Base-by-base conservation (phyloP, 2,113 vertebrate species). In the Leptodactylus fuscus region DNA sequence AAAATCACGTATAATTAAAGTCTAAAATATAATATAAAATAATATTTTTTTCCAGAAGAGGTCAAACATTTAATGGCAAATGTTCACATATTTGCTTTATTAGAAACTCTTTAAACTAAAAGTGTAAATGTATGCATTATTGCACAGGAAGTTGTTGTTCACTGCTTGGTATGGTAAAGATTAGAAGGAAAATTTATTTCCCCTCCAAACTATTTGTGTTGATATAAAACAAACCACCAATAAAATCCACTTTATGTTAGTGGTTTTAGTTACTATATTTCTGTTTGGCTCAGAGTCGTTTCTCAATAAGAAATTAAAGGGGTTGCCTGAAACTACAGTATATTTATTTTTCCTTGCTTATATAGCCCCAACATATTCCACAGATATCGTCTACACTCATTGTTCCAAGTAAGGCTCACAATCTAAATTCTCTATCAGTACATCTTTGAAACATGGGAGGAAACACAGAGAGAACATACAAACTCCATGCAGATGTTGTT, bases 171-270 rank as follows among this genome's bases (percentile, higher is more conserved):
- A 38, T 24, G 36, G 20, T 24, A 24, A 60, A 79, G 53, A 53
- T 55, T 78, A 58, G 58, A 78, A 58, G n/a, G 32, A 78, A 34
- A 36, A 58, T 79, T 3, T 41, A 41, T 41, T 60, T 79, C 13
- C 20, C 0, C 48, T 60, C 20, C 34, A 24, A 60, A 58, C 5
- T 78, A 58, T 38, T 36, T 27, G 32, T 38, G 10, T 41, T 78
- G 22, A 32, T 38, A 41, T 58, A 58, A 78, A 78, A 51, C 46
- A 76, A 76, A 77, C 74, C 27, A 51, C 27, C 29, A 51, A 11
- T 49, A 51, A 46, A 77, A 78, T 78, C 29, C 16, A 11, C 46
- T 78, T 38, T 55, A 34, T 2, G 18, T 22, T 58, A 60, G 76
- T 44, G 76, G n/a, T 79, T 44, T 58, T 18, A 36, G 53, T 41